Percentiles rank a stretch among this genome's conserved stretches.
These are phyloP conservation scores for Gobius niger DNA, from an alignment of 2,113 vertebrate species.

Conservation along the genomic window DNA sequence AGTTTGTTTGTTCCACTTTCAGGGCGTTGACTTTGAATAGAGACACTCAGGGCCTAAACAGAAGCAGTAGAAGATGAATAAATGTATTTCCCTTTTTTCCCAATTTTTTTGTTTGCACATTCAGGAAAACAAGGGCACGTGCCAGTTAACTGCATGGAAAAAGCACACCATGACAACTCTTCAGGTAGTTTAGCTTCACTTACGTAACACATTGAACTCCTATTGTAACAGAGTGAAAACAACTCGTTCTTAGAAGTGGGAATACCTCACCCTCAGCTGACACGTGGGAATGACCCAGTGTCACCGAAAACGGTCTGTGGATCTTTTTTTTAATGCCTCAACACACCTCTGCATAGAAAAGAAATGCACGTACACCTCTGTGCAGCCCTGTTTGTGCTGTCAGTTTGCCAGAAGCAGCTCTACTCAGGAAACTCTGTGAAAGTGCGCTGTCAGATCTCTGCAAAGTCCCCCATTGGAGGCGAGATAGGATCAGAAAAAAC, in stretches of 20 bases:
- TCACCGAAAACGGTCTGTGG: slow-evolving; percentile 5
- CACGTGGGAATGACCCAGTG: slow-evolving; percentile 13
- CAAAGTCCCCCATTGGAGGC: slow-evolving; percentile 30
- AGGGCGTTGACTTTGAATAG: not conserved
- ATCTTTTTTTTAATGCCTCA: slow-evolving; percentile 48
- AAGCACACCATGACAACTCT: not conserved
- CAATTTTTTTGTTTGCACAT: not conserved
- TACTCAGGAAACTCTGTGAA: slow-evolving; percentile 66
- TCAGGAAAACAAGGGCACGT: not conserved
- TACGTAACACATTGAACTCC: not conserved
- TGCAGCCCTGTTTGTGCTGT: slow-evolving; percentile 56
- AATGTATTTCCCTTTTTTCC: not conserved
- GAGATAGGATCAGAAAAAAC: slow-evolving; percentile 49
- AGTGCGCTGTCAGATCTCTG: slow-evolving; percentile 54
- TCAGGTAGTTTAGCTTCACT: not conserved
- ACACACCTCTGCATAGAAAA: not conserved
- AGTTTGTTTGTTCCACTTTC: not conserved
- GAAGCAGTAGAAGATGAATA: not conserved
- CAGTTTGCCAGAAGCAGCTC: slow-evolving; percentile 51
- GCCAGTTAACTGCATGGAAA: not conserved
- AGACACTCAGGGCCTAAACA: not conserved
- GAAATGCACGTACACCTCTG: slow-evolving; percentile 2
- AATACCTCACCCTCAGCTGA: not conserved
- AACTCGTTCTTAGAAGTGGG: slow-evolving; percentile 3
- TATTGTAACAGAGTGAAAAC: slow-evolving; percentile 7